Base-by-base conservation (phyloP, 2,113 vertebrate species). In the Rhea americana region DNA sequence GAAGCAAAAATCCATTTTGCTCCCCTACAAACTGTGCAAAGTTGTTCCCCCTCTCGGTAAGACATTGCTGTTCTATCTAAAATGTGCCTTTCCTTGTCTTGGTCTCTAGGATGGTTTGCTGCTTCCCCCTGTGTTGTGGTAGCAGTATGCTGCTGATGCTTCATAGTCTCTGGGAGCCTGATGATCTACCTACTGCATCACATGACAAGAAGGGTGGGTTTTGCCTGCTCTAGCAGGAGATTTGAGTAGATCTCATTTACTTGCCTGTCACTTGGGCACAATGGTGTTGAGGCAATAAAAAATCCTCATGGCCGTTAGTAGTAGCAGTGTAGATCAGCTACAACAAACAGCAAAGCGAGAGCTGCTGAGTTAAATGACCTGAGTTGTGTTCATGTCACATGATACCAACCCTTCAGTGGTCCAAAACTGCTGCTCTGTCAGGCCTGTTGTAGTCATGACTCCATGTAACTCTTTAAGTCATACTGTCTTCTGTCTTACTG, bases 401-500 rank as follows among this genome's bases (percentile, higher is more conserved):
- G 75, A 18, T 4, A 32, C 0, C 1, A 89, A 58, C 78, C 47
- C 5, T 56, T 28, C 37, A 76, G 76, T 61, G 70, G 39, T 87
- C 50, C 75, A 48, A 35, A 78, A 51, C 61, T 74, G 8, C 66
- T 63, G 1, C 71, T 56, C 48, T 78, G 20, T 32, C 56, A 35
- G 80, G 45, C 32, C 55, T 74, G 45, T 45, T 66, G 75, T 74
- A n/a, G 39, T 55, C 83, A 47, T 80, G 63, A 39, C 53, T 82
- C 55, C 30, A 3, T 56, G 62, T 59, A 89, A 74, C 81, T 72
- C 73, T 18, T 86, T 91, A 56, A 85, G 84, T 63, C 53, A 18
- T 12, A 67, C 13, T 72, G 43, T 67, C 73, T 74, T 62, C 43
- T 76, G 68, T 43, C 76, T 51, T 39, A 25, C 15, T 39, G 62